These are phyloP conservation scores for Cotesia congregata DNA, from an alignment of 2,888 invertebrate species.

Conservation along the genomic window DNA sequence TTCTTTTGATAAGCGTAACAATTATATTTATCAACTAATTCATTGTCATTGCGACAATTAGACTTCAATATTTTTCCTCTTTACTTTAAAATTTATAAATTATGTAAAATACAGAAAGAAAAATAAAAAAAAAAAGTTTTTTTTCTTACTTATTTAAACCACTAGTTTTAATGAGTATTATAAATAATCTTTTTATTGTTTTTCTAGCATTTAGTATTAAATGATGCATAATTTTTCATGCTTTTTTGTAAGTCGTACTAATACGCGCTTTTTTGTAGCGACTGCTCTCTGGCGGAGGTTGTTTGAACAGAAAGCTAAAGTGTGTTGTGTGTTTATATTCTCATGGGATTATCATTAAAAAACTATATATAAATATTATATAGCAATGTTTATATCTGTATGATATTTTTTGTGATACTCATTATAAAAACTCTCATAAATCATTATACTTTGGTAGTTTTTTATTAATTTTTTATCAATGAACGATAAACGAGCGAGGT, in stretches of 20 bases:
- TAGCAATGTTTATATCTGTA: neutral
- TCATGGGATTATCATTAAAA: neutral
- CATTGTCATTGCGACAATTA: too few relatives aligned
- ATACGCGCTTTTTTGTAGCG: neutral
- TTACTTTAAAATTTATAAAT: too few relatives aligned
- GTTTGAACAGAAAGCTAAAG: neutral
- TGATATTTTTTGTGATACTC: neutral
- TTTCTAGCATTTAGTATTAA: neutral
- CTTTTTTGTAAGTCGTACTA: neutral
- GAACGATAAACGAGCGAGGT: neutral
- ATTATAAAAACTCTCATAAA: neutral
- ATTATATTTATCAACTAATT: too few relatives aligned
- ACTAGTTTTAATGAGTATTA: neutral
- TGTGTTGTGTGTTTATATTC: neutral
- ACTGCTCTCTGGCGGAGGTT: neutral
- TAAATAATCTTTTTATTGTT: neutral
- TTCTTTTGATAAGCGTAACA: too few relatives aligned
- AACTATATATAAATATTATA: neutral
- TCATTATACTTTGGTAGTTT: neutral
- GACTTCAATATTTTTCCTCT: too few relatives aligned
- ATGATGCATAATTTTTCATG: neutral
- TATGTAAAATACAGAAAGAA: too few relatives aligned
- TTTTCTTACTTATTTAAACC: too few relatives aligned
- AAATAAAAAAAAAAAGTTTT: too few relatives aligned
- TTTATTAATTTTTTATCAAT: constrained; percentile 5